Base-by-base conservation (phyloP, 2,797 vertebrate species). In the Tangara arthus region DNA sequence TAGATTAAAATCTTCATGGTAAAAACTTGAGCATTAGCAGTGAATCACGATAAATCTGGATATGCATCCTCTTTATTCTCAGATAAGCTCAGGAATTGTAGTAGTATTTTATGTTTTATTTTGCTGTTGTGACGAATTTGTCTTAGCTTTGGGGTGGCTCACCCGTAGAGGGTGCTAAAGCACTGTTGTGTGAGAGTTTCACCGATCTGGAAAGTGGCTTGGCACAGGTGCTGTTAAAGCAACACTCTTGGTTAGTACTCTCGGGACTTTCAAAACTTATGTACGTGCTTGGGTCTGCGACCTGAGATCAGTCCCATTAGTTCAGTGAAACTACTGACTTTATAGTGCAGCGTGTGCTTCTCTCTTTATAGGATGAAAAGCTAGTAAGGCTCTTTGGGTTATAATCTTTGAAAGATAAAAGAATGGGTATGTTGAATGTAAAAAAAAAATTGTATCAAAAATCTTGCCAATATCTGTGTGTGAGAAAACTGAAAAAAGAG, bases 111-210 rank as follows among this genome's bases (percentile, higher is more conserved):
- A 2, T 3, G 3, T 19, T 60, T 68, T 35, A 18, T 66, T 87
- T 80, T 60, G 30, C 28, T 44, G 13, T 47, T 41, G 34, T 30
- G 27, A 23, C 68, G 39, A 47, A 46, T 83, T 66, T 44, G 21
- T 28, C 28, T 41, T 71, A 24, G 66, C 32, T 87, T 85, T 75
- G 65, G 35, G 30, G 7, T 72, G n/a, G 42, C 70, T 93, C 71
- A 83, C 96, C 98, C 47, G 12, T 71, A 98, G 98, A 97, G 97
- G 98, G 97, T 95, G 97, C 97, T 97, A 90, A 95, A 96, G 94
- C 79, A 87, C 91, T 83, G 59, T 34, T 86, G 22, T n/a, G 37
- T 35, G 68, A 46, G 55, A 10, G 15, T 42, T 37, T 7, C 32
- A 27, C 11, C 9, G 8, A 1, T 70, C 21, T 41, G 76, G 47